Evolutionary conservation across 2,888 invertebrate genomes (phyloP), one percentile per base, ranked within the genome.

Genomic region (Cerastoderma edule): DNA sequence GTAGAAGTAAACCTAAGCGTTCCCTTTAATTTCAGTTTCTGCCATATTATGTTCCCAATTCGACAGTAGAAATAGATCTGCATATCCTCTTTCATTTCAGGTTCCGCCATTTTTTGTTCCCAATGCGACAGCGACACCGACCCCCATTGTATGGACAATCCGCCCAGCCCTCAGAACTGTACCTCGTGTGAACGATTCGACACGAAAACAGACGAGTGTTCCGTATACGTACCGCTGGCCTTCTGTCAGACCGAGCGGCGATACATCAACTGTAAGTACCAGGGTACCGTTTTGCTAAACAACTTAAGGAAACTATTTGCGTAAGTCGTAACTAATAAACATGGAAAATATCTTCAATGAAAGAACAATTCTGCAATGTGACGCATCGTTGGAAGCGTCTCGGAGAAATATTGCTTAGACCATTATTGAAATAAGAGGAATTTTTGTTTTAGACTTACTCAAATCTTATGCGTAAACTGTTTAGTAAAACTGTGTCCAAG

Each of bases 101-200:
- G 53, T 22, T 67, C 65, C 1, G 65, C 64, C 19, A 64, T 76
- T 19, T 67, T 72, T 64, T 78, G 78, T 67, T 73, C 78, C 32
- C 78, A 78, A 27, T 78, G 78, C 48, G 78, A 78, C 67, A 78
- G 78, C 44, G 78, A 78, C 30, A 48, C 66, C 1, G 60, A 73
- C 27, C 73, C 69, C 0, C 56, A 67, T 48, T 78, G 78, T 33
- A 28, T 63, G 6, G 70, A 69, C 10, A 46, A 57, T 33, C 78
- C 70, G 6, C 78, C 70, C 22, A 22, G 19, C 10, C 73, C 78
- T 6, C 27, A 32, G 2, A 78, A 78, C 54, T 78, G 77, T 53
- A 73, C 73, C 0, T 60, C 66, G 8, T 78, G 78, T 54, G 48
- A 30, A 44, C 33, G 53, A 32, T 73, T 54, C 39, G 69, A 57